Evolutionary conservation across 1,140 invertebrate species (phyloP).

Genomic region (Grapholita molesta): DNA sequence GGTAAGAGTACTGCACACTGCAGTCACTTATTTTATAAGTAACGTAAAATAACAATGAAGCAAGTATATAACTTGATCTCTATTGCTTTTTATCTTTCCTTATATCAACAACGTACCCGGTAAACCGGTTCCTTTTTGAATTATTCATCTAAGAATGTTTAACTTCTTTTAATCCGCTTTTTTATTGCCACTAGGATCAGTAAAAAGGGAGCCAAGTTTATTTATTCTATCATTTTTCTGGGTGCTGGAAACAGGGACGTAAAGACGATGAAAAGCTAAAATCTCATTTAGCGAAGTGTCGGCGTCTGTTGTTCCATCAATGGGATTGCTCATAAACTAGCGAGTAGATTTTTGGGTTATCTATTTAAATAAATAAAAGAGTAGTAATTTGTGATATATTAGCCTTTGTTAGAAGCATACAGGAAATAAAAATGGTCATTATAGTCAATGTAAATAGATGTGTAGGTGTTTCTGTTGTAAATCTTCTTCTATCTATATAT

Average conservation of each 20-base stretch:
- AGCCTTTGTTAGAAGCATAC: not conserved
- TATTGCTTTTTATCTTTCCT: not conserved
- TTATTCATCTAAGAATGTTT: constrained; percentile 6
- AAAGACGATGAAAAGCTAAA: constrained; percentile 6
- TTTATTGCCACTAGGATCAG: not conserved
- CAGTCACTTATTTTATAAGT: no score
- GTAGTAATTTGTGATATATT: not conserved
- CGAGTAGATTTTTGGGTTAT: not conserved
- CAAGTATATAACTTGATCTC: not conserved
- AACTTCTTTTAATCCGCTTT: constrained; percentile 14
- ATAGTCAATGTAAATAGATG: no score
- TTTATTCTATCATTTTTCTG: constrained; percentile 8
- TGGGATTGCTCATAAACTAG: constrained; percentile 10
- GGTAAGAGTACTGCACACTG: no score
- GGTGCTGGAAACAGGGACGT: not conserved
- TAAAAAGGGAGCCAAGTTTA: not conserved
- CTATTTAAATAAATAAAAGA: not conserved
- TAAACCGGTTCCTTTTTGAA: not conserved
- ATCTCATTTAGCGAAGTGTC: constrained; percentile 10
- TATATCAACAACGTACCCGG: not conserved
- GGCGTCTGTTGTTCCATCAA: constrained; percentile 5
- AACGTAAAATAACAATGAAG: not conserved
- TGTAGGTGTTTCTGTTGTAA: no score
- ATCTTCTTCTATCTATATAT: no score
- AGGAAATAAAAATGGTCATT: not conserved